Evolutionary conservation across 2,113 vertebrate genomes (phyloP).

Genomic region (Pristiophorus japonicus): DNA sequence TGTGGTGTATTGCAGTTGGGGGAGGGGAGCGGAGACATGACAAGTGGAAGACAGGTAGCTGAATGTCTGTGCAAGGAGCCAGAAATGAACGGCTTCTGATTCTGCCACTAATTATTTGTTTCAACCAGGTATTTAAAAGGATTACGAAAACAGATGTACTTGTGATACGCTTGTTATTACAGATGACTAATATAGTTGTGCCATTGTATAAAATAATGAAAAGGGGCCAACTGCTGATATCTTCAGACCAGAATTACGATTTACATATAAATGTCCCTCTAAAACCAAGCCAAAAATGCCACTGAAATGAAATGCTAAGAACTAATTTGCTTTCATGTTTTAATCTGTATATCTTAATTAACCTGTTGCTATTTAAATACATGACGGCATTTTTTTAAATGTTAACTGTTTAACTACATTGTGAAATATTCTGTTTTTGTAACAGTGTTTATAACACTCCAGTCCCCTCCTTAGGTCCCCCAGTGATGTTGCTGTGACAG

Average conservation of each 20-base stretch:
- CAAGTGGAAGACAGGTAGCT: background rate
- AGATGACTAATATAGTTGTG: constrained; percentile 9
- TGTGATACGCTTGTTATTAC: constrained; percentile 5
- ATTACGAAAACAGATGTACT: constrained; percentile 28
- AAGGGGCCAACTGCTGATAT: constrained; percentile 29
- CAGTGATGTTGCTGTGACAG: background rate
- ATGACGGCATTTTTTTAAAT: background rate
- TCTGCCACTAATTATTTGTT: constrained; percentile 30
- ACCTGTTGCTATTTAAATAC: constrained; percentile 1
- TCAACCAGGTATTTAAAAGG: constrained; percentile 30
- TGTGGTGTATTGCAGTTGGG: too few relatives aligned
- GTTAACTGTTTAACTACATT: background rate
- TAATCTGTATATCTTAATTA: constrained; percentile 33
- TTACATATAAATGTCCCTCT: constrained; percentile 25
- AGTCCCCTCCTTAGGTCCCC: background rate
- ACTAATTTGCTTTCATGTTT: constrained; percentile 32
- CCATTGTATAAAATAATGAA: constrained; percentile 31
- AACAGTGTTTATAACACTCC: background rate
- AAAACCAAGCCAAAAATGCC: constrained; percentile 20
- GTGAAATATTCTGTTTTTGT: constrained; percentile 21
- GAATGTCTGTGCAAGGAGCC: background rate
- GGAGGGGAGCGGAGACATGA: background rate
- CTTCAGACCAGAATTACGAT: constrained; percentile 14
- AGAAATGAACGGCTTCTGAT: background rate
- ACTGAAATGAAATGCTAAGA: constrained; percentile 21